These are phyloP conservation scores for Hypselothyrea guttata DNA, from an alignment of 2,888 invertebrate species.

Conservation along the genomic window DNA sequence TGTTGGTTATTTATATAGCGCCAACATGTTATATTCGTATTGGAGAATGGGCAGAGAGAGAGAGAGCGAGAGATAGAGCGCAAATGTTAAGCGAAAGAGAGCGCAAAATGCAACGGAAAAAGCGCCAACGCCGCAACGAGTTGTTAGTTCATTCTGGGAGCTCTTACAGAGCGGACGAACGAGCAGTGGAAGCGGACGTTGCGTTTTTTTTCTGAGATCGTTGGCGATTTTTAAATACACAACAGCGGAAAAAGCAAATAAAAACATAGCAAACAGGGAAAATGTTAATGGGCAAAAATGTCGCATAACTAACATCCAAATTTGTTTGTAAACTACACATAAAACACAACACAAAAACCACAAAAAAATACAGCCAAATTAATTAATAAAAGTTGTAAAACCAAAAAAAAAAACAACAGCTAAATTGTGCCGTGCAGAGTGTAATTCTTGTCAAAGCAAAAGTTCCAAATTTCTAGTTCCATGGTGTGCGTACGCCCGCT, in stretches of 20 bases:
- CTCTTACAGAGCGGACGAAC: constrained; percentile 45
- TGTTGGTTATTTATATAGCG: no score
- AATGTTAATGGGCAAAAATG: constrained; percentile 30
- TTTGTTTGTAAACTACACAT: no score
- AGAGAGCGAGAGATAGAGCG: background rate
- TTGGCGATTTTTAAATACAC: constrained; percentile 50
- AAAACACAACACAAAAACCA: constrained; percentile 8
- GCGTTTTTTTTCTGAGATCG: constrained; percentile 29
- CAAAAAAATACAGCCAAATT: no score
- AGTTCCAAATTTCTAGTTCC: constrained; percentile 48
- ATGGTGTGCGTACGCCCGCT: constrained; percentile 45
- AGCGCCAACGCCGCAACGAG: constrained; percentile 57
- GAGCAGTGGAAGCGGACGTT: background rate
- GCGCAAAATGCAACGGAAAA: constrained; percentile 54
- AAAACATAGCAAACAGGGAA: constrained; percentile 31
- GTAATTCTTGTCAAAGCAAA: constrained; percentile 31
- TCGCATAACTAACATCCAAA: constrained; percentile 37
- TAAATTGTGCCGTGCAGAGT: constrained; percentile 27
- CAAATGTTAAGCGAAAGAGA: constrained; percentile 41
- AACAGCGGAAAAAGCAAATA: constrained; percentile 20
- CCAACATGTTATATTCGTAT: no score
- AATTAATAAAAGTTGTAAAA: no score
- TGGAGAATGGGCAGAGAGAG: background rate
- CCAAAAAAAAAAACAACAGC: constrained; percentile 12
- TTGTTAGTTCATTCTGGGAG: constrained; percentile 53